Evolutionary conservation across 1,140 invertebrate species (phyloP).

Genomic region (Goniozus legneri): DNA sequence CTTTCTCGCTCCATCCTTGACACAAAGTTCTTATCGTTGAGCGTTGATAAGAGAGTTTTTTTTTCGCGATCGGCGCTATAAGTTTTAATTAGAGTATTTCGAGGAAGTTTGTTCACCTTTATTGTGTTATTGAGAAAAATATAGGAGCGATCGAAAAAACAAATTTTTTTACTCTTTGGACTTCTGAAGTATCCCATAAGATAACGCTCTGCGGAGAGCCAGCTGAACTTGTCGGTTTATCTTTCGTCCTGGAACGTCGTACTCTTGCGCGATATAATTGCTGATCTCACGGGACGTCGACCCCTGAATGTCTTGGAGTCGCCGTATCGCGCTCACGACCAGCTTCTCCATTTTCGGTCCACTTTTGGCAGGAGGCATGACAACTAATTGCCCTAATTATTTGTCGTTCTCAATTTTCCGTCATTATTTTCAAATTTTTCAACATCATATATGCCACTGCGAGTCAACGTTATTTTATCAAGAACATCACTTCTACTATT

Average conservation of each 20-base stretch:
- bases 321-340: conserved; percentile 42
- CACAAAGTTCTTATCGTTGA: conserved; percentile 8
- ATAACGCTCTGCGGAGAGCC: conserved; percentile 36
- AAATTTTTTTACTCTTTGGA: conserved; percentile 25
- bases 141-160: background rate
- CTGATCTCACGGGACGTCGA: conserved; percentile 44
- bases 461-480: too few relatives aligned
- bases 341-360: conserved; percentile 36
- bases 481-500: too few relatives aligned
- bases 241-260: conserved; percentile 27
- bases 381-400: too few relatives aligned
- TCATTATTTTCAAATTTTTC: background rate
- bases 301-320: conserved; percentile 40
- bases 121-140: background rate
- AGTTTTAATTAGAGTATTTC: too few relatives aligned
- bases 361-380: too few relatives aligned
- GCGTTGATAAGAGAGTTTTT: conserved; percentile 14
- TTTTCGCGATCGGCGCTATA: too few relatives aligned
- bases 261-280: conserved; percentile 41
- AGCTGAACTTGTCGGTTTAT: conserved; percentile 35
- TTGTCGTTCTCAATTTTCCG: background rate
- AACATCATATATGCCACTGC: too few relatives aligned
- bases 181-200: conserved; percentile 39
- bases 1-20: conserved; percentile 14
- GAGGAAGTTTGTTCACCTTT: too few relatives aligned